Evolutionary conservation across 2,113 vertebrate species (phyloP).

Genomic region (Pandion haliaetus): DNA sequence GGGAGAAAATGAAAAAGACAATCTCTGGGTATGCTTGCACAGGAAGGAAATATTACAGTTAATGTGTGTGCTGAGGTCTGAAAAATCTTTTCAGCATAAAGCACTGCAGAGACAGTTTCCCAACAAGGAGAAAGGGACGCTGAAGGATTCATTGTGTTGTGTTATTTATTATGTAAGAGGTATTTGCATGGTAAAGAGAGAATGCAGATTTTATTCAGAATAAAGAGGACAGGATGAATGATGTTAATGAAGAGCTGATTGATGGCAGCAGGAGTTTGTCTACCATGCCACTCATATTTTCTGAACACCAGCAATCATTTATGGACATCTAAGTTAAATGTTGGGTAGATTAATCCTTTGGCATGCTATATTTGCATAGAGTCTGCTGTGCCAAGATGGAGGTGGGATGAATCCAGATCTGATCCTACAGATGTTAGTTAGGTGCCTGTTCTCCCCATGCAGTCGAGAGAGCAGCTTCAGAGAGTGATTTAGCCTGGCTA

Average conservation of each 20-base stretch:
- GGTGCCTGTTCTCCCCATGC: background rate
- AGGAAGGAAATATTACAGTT: background rate
- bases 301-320: background rate
- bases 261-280: slow-evolving; percentile 39
- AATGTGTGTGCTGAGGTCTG: background rate
- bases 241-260: slow-evolving; percentile 34
- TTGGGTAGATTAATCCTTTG: slow-evolving; percentile 2
- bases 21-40: background rate
- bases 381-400: background rate
- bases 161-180: slow-evolving; percentile 19
- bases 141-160: background rate
- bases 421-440: background rate
- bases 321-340: background rate
- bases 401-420: background rate
- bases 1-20: background rate
- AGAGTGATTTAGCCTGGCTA: background rate
- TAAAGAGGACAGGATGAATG: background rate
- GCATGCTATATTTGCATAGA: background rate
- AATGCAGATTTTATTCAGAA: slow-evolving; percentile 9
- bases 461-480: background rate
- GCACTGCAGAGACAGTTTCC: background rate
- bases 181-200: slow-evolving; percentile 31
- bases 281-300: background rate
- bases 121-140: background rate
- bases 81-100: background rate